Conservation (phyloP, 2,888 invertebrate genomes). For the Tortrix viridana region DNA sequence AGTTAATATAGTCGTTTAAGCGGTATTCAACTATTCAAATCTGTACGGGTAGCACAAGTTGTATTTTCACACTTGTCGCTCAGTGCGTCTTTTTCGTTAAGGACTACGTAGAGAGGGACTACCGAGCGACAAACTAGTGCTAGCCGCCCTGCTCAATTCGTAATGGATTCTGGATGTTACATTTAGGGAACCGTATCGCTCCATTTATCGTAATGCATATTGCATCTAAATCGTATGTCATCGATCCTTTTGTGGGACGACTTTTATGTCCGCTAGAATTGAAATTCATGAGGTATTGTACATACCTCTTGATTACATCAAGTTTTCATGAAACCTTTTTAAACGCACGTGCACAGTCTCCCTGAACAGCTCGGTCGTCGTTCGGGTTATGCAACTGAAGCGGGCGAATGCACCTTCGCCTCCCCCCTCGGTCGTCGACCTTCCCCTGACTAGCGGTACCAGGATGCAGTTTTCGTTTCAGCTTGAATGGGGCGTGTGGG, state of each 20-base stretch:
- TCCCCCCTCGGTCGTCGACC: constrained; percentile 67
- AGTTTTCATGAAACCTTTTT: constrained; percentile 41
- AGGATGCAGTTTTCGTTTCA: constrained; percentile 64
- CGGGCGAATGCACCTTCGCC: constrained; percentile 59
- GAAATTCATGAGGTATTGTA: constrained; percentile 23
- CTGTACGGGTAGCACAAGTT: no score
- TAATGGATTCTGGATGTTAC: constrained; percentile 26
- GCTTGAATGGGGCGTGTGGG: constrained; percentile 67
- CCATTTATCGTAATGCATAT: constrained; percentile 20
- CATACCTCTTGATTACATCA: constrained; percentile 27
- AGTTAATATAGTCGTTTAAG: constrained; percentile 13
- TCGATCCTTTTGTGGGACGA: constrained; percentile 23
- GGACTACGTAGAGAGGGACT: no score
- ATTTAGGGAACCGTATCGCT: constrained; percentile 19
- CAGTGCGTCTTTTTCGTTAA: no score
- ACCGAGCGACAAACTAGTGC: no score
- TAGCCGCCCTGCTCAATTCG: constrained; percentile 11
- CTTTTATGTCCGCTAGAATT: constrained; percentile 32
- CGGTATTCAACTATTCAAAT: constrained; percentile 17
- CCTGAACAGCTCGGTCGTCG: constrained; percentile 59
- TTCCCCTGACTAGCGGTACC: constrained; percentile 51
- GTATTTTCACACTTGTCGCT: no score
- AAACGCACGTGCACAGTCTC: constrained; percentile 49
- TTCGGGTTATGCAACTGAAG: constrained; percentile 66
- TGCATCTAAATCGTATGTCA: constrained; percentile 28